These are phyloP conservation scores for Dendrophyllia cribrosa DNA, from an alignment of 64 coral and sea anemone species.

Conservation along the genomic window DNA sequence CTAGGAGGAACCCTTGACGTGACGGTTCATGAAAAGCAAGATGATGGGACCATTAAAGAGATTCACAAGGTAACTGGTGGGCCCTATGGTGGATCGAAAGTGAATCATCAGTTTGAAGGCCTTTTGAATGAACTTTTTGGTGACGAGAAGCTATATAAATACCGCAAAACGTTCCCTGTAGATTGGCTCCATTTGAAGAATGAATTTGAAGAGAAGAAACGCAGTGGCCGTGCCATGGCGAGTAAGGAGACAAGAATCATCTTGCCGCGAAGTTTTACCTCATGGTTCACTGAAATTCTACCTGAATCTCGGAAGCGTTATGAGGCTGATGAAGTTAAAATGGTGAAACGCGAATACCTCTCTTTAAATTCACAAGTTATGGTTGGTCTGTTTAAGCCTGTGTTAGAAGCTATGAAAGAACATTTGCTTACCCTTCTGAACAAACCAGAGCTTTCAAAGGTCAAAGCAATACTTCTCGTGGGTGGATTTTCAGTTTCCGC, in stretches of 20 bases:
- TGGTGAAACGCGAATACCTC: not conserved
- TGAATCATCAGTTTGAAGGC: not conserved
- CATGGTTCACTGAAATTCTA: not conserved
- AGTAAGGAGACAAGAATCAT: not conserved
- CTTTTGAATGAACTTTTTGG: not conserved
- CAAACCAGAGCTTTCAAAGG: not conserved
- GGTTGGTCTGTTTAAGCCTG: not conserved
- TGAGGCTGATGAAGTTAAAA: not conserved
- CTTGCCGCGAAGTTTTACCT: not conserved
- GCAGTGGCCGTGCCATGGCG: not conserved
- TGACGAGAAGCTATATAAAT: not conserved
- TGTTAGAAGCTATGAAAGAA: not conserved
- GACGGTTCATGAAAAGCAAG: not conserved
- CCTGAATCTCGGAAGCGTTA: not conserved
- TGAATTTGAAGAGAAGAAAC: not conserved
- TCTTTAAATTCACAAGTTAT: not conserved
- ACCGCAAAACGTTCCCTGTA: not conserved
- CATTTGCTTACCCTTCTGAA: not conserved
- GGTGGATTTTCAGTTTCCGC: not conserved
- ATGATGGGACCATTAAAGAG: not conserved
- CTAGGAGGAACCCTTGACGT: not conserved
- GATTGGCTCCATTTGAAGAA: not conserved
- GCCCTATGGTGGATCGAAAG: not conserved
- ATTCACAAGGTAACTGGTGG: not conserved
- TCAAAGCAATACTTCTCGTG: not conserved